Percentiles rank a stretch among this genome's conserved stretches.
Evolutionary conservation across 30 jellyfish, hydroid and myxozoan species (phyloP).

Genomic region (Aurelia aurita): DNA sequence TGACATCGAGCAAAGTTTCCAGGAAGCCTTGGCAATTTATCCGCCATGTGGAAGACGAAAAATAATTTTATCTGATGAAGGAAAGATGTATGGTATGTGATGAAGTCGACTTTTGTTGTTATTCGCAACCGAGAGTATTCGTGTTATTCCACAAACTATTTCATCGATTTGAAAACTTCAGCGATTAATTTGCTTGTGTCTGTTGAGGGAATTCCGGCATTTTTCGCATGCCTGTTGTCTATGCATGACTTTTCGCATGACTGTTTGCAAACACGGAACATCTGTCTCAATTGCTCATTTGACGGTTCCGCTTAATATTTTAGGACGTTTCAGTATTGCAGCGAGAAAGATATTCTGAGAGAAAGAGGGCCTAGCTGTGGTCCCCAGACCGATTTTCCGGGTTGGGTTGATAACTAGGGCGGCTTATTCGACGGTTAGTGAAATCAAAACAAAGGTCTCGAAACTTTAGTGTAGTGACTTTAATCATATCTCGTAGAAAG

Average conservation of each 20-base stretch:
- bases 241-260: no score
- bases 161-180: slow-evolving; percentile 41
- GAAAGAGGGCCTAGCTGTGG: no score
- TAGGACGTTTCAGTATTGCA: background rate
- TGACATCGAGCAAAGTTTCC: slow-evolving; percentile 95
- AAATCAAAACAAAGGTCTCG: no score
- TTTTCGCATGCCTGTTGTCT: slow-evolving; percentile 30
- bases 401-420: no score
- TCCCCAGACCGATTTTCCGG: no score
- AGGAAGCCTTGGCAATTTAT: slow-evolving; percentile 93
- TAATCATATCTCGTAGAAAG: no score
- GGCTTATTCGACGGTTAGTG: no score
- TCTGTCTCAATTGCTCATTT: background rate
- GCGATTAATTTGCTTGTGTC: slow-evolving; percentile 44
- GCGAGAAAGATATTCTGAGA: background rate
- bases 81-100: slow-evolving; percentile 95
- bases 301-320: background rate
- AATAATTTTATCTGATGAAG: slow-evolving; percentile 94
- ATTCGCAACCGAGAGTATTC: slow-evolving; percentile 25
- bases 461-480: no score
- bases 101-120: background rate
- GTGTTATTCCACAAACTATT: slow-evolving; percentile 41
- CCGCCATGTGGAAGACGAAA: slow-evolving; percentile 98
- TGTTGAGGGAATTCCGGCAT: slow-evolving; percentile 39
- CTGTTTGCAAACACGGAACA: slow-evolving; percentile 1